Percentiles rank a stretch among this genome's conserved stretches.
Evolutionary conservation across 2,113 vertebrate species (phyloP).

Genomic region (Pelecanus crispus): DNA sequence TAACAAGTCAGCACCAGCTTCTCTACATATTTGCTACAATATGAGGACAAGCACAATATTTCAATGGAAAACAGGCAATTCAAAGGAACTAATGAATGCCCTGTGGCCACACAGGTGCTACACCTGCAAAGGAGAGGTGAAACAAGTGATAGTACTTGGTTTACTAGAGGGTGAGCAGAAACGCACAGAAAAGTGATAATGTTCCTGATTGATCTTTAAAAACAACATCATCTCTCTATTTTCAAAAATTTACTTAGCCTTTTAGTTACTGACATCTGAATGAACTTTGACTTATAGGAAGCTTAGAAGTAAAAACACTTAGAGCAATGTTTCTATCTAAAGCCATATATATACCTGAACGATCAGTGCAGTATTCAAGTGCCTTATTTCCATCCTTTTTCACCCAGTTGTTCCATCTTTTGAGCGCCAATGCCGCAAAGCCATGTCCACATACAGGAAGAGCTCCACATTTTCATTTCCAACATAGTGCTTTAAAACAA

Average conservation of each 20-base stretch:
- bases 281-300: not conserved
- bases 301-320: not conserved
- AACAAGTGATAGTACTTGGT: not conserved
- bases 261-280: not conserved
- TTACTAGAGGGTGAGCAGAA: not conserved
- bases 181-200: accelerated
- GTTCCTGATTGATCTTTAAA: not conserved
- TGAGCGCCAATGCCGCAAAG: not conserved
- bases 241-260: not conserved
- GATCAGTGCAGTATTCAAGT: not conserved
- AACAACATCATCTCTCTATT: not conserved
- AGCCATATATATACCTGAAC: not conserved
- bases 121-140: not conserved
- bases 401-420: not conserved
- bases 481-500: not conserved
- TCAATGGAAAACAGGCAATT: not conserved
- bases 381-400: not conserved
- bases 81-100: not conserved
- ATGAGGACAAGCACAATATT: not conserved
- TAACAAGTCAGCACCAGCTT: not conserved
- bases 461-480: not conserved
- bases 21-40: not conserved
- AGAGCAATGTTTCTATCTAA: not conserved
- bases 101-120: not conserved
- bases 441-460: not conserved